These are phyloP conservation scores for Siniperca knerii DNA, from an alignment of 2,113 vertebrate species.

Conservation along the genomic window DNA sequence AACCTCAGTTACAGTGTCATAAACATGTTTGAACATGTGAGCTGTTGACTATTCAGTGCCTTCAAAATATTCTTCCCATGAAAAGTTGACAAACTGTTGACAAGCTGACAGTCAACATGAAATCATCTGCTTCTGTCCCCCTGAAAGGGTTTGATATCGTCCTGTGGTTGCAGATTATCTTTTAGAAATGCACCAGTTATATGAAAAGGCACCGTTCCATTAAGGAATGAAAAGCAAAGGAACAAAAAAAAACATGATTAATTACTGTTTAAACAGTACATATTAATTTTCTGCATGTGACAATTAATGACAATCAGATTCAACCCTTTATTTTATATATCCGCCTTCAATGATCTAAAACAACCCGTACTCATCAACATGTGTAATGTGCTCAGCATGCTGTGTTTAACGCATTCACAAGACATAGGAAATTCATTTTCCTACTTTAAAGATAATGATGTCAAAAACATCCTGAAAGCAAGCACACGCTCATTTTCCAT, in stretches of 20 bases:
- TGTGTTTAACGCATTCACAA: neutral
- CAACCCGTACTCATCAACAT: neutral
- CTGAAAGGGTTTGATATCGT: neutral
- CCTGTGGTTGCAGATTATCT: neutral
- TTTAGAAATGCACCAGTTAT: conserved; percentile 10
- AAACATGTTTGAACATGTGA: neutral
- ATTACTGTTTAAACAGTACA: neutral
- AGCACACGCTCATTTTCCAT: neutral
- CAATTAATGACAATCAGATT: neutral
- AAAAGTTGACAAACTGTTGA: neutral
- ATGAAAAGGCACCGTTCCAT: conserved; percentile 71
- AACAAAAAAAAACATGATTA: conserved; percentile 8
- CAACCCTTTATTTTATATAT: neutral
- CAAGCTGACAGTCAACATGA: neutral
- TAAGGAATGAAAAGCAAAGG: conserved; percentile 17
- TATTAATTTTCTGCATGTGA: neutral
- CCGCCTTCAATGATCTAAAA: neutral
- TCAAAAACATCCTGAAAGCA: neutral
- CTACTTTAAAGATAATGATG: neutral
- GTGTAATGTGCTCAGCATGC: neutral
- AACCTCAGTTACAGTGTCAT: conserved; percentile 22
- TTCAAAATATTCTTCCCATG: neutral
- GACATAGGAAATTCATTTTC: neutral
- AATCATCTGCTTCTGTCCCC: conserved; percentile 1
- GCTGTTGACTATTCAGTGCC: neutral